Base-by-base conservation (phyloP, 2,113 vertebrate species). In the Bambusicola thoracicus region DNA sequence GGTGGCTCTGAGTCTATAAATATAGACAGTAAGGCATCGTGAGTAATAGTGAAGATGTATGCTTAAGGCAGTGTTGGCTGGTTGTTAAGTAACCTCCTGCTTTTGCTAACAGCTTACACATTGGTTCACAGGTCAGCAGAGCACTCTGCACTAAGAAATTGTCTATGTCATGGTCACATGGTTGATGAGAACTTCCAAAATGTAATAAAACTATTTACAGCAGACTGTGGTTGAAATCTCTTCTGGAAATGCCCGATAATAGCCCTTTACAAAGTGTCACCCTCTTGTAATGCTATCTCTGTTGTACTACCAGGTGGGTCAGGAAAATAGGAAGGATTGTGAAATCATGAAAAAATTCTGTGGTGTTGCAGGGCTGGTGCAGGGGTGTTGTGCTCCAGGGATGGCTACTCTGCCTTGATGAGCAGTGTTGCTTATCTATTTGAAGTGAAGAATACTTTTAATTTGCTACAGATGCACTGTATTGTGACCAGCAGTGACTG, bases 51-150 rank as follows among this genome's bases (percentile, higher is more conserved):
- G 38, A 89, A 85, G 46, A 65, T 75, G 40, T 40, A 17, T 91
- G 55, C 77, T 81, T 73, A 68, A 90, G 76, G 51, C 73, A 78
- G 34, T 51, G 40, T 53, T 89, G 79, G 80, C 75, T 92, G 81
- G 32, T 48, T 95, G 61, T 22, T 87, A 85, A 77, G 56, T 89
- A 83, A 84, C 32, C 58, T 86, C 30, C 27, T 92, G 90, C 90
- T 94, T 93, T 90, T 92, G 56, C 90, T 97, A 92, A 95, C 90
- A 90, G n/a, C 58, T 93, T 91, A 43, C 58, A 81, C 61, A 38
- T 74, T 81, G 76, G n/a, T 72, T 94, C 73, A 81, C 83, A 40
- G 83, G 87, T 73, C 73, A 81, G 69, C 24, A 90, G 86, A 86
- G 62, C 73, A 88, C 80, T 78, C 81, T 90, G 68, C 87, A 79